phyloP scores from a whole-genome alignment of 2,888 invertebrate genomes.

The Carpatolechia fugitivella region DNA sequence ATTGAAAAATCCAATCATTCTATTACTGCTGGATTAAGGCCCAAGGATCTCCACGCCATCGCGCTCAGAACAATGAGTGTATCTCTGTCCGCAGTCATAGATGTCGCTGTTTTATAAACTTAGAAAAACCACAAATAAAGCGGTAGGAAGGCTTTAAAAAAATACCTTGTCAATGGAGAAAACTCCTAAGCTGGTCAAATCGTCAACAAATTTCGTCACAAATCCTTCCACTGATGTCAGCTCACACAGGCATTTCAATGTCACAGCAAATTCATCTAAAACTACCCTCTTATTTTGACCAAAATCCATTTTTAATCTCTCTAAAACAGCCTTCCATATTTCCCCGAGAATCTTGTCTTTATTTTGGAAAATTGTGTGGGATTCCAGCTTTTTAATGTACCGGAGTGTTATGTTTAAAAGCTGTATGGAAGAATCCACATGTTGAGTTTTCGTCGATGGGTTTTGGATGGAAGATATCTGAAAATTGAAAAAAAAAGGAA shows the following conservation, averaged over 20 bases:
- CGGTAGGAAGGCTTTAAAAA: no score
- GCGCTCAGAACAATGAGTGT: no score
- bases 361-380: constrained; percentile 50
- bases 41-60: no score
- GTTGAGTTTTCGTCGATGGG: constrained; percentile 44
- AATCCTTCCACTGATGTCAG: constrained; percentile 55
- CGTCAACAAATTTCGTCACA: constrained; percentile 42
- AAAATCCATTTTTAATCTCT: constrained; percentile 39
- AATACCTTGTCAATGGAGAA: constrained; percentile 48
- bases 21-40: no score
- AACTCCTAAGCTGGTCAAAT: constrained; percentile 45
- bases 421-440: constrained; percentile 56
- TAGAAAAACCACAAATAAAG: no score
- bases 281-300: constrained; percentile 28
- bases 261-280: constrained; percentile 51
- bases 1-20: no score
- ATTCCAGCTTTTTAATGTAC: constrained; percentile 61
- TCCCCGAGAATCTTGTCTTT: constrained; percentile 52
- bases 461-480: constrained; percentile 57
- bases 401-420: constrained; percentile 52
- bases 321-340: constrained; percentile 56
- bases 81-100: no score
- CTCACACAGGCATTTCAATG: constrained; percentile 59
- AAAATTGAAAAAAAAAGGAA: constrained; percentile 24
- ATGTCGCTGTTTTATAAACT: no score